Evolutionary conservation across 2,113 vertebrate genomes (phyloP), one percentile per base, ranked within the genome.

Genomic region (Melanostigma gelatinosum): DNA sequence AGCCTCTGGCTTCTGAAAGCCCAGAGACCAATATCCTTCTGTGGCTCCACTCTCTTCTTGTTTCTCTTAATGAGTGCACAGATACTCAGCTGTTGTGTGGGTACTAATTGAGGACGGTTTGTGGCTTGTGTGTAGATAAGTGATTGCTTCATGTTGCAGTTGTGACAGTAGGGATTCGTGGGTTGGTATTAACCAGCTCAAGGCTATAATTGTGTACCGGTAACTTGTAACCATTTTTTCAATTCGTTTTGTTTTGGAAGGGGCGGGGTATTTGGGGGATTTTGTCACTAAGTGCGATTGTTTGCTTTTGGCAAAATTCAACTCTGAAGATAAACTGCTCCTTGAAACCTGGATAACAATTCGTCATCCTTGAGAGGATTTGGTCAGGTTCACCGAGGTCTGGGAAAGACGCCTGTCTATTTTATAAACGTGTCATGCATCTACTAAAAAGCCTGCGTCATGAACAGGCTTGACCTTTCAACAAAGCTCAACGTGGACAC

Each of bases 401-500:
- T 4, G 11, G 16, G 42, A 29, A 29, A 67, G 11, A 65, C 40
- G 22, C 2, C 38, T 38, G 40, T 48, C 36, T 9, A 44, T 4
- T 29, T 29, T 22, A 8, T 29, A 10, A 44, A 72, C 15, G 7
- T 46, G 18, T 46, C 27, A 11, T n/a, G 27, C 10, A 24, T 44
- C 34, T 8, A 42, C 40, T 58, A 7, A n/a, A 42, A 27, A 65
- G 29, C 15, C 3, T 29, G n/a, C 4, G 3, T 61, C 2, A 34
- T 18, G 13, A n/a, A 16, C 27, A 76, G 44, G 3, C 3, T 62
- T 66, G 54, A 75, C 38, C 60, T 61, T 63, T 18, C 3, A 48
- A 29, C 22, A 50, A 22, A 77, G 85, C 73, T 85, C 83, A 88
- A 57, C 44, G 64, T 83, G 68, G 75, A 80, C 82, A 75, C 72